Evolutionary conservation across 2,113 vertebrate species (phyloP), one percentile per base, ranked within the genome.

Genomic region (Seriola dumerili): DNA sequence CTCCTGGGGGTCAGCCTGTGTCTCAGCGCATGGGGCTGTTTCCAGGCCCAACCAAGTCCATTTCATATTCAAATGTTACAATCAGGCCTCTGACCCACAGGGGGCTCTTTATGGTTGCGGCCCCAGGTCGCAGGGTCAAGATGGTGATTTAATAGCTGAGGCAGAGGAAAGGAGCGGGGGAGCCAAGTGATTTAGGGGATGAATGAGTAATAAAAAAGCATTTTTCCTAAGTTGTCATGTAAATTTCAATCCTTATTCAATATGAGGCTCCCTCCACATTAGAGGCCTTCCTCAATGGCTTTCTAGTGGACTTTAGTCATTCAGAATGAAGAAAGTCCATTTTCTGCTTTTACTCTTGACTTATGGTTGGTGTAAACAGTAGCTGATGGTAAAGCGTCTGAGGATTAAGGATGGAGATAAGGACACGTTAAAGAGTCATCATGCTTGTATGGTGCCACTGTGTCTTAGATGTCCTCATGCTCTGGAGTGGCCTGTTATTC

Each of bases 31-130:
- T 91, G 89, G 86, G 90, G 91, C 93, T 94, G 94, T 95, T 95
- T 95, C 94, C 94, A 95, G 92, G 91, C 93, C 93, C 91, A 63
- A 82, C 91, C 86, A 89, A 92, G 93, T 78, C 91, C 88, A 94
- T 95, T 96, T 96, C 95, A 95, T 95, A 96, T 96, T 96, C 94
- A 96, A 96, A 96, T 96, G 94, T 94, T 88, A 94, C 94, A 95
- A 95, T 95, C 95, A 95, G 93, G 91, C 93, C 93, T 92, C 85
- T 87, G 92, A 94, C 93, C 94, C 90, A 55, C 94, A 74, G 95
- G 94, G 95, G 95, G 95, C 90, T 93, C 93, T 96, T 96, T 96
- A 96, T 94, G 93, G 91, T 91, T 84, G 85, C 67, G 88, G 92
- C 91, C 90, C 88, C 92, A 85, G 95, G 95, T 95, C 94, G 93